These are phyloP conservation scores for Enteromius thamalakanensis DNA, from an alignment of 2,797 vertebrate species.

Conservation along the genomic window DNA sequence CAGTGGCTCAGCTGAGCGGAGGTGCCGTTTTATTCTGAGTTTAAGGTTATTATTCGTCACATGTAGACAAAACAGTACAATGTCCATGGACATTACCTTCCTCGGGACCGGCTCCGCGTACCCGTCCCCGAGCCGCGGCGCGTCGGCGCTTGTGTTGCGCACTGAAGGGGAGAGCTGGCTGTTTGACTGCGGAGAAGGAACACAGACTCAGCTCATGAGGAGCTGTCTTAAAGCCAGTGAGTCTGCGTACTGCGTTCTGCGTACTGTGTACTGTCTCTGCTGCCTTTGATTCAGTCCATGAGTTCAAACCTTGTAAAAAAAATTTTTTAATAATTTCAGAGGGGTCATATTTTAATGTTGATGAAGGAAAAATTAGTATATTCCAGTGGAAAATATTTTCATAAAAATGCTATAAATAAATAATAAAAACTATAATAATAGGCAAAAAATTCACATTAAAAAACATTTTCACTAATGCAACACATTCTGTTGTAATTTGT, in stretches of 20 bases:
- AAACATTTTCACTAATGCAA: background rate
- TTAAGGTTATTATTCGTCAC: background rate
- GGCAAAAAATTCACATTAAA: too few relatives aligned
- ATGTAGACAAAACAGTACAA: slow-evolving; percentile 45
- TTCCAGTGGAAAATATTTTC: background rate
- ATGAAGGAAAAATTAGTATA: background rate
- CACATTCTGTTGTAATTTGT: background rate
- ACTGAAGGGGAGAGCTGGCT: slow-evolving; percentile 89
- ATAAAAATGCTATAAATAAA: background rate
- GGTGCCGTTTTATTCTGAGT: background rate
- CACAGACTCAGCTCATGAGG: slow-evolving; percentile 92
- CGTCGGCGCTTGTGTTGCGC: slow-evolving; percentile 87
- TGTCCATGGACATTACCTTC: slow-evolving; percentile 92
- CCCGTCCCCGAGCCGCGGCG: slow-evolving; percentile 85
- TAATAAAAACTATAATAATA: background rate
- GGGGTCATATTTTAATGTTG: background rate
- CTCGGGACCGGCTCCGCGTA: slow-evolving; percentile 91
- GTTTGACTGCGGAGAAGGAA: slow-evolving; percentile 96
- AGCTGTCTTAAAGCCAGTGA: slow-evolving; percentile 86
- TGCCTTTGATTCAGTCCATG: too few relatives aligned
- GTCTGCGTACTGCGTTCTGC: background rate
- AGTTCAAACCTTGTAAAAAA: too few relatives aligned
- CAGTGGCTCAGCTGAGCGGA: background rate
- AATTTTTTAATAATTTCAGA: too few relatives aligned
- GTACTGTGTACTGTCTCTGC: too few relatives aligned